Evolutionary conservation across 2,888 invertebrate species (phyloP).

Genomic region (Idaea biselata): DNA sequence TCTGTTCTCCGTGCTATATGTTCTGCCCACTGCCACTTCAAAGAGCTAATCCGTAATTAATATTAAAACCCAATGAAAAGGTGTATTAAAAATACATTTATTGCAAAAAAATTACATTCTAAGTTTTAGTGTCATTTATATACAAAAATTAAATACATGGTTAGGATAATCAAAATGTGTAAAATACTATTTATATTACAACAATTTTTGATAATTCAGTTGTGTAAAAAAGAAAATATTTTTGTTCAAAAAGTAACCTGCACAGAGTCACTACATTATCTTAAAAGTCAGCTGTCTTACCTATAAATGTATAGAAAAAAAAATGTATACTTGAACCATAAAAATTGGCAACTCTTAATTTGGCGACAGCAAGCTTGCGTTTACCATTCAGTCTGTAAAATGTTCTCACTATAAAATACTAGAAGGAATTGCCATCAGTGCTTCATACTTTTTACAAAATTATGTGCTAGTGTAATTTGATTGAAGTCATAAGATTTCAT

Average conservation of each 20-base stretch:
- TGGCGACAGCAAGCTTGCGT: slow-evolving; percentile 53
- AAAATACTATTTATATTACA: slow-evolving; percentile 55
- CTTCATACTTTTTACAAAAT: not conserved
- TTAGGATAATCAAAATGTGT: slow-evolving; percentile 54
- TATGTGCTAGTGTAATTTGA: not conserved
- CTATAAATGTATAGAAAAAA: slow-evolving; percentile 15
- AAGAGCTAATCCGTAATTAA: no score
- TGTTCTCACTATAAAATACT: not conserved
- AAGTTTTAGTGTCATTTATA: slow-evolving; percentile 76
- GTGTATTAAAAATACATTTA: slow-evolving; percentile 81
- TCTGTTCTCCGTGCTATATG: no score
- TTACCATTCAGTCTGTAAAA: not conserved
- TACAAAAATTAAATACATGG: slow-evolving; percentile 76
- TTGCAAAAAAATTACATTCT: slow-evolving; percentile 74
- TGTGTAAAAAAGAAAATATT: slow-evolving; percentile 26
- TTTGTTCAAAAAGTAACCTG: slow-evolving; percentile 49
- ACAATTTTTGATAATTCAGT: slow-evolving; percentile 32
- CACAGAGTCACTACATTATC: slow-evolving; percentile 11
- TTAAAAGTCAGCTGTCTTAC: not conserved
- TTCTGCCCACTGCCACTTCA: no score
- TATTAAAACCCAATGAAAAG: slow-evolving; percentile 49
- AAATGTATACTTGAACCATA: slow-evolving; percentile 22
- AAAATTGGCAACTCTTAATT: slow-evolving; percentile 59
- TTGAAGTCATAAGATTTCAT: slow-evolving; percentile 6
- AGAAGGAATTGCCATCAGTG: not conserved